Conservation (phyloP, 2,888 invertebrate species). For the Beris chalybata region DNA sequence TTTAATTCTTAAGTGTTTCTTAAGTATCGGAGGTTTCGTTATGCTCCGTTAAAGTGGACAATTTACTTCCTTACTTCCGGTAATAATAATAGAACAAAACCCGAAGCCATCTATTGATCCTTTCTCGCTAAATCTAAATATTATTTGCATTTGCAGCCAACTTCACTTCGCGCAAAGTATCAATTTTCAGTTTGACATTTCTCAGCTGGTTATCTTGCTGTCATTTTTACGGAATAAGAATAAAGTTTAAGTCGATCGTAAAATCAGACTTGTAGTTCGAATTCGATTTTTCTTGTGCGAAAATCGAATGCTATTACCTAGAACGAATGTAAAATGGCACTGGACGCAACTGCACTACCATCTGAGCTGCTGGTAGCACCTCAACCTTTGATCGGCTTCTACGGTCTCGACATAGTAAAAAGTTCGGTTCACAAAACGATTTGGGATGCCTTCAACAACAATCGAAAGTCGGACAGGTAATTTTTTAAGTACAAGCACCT, state of each 20-base stretch:
- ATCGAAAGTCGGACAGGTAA: slow-evolving; percentile 70
- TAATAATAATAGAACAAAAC: too few species aligned
- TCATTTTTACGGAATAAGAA: slow-evolving; percentile 23
- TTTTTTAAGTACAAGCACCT: background rate
- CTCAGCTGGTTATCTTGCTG: slow-evolving; percentile 36
- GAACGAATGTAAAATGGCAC: slow-evolving; percentile 57
- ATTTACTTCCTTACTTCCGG: too few species aligned
- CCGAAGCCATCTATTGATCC: slow-evolving; percentile 11
- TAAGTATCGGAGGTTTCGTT: too few species aligned
- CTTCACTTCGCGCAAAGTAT: slow-evolving; percentile 2
- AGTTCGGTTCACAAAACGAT: slow-evolving; percentile 88
- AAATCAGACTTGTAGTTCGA: slow-evolving; percentile 12
- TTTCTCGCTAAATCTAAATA: slow-evolving; percentile 1
- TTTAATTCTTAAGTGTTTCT: too few species aligned
- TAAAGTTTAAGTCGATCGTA: background rate
- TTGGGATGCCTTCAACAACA: slow-evolving; percentile 90
- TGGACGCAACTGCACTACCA: slow-evolving; percentile 71
- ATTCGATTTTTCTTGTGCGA: background rate
- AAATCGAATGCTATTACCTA: slow-evolving; percentile 11
- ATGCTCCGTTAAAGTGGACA: too few species aligned
- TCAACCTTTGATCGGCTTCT: slow-evolving; percentile 82
- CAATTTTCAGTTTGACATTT: slow-evolving; percentile 28
- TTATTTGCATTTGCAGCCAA: slow-evolving; percentile 2
- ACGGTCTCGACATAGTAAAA: slow-evolving; percentile 82
- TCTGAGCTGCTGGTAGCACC: slow-evolving; percentile 82